Conservation (phyloP, 2,797 vertebrate genomes). For the Ctenosaura bakeri region DNA sequence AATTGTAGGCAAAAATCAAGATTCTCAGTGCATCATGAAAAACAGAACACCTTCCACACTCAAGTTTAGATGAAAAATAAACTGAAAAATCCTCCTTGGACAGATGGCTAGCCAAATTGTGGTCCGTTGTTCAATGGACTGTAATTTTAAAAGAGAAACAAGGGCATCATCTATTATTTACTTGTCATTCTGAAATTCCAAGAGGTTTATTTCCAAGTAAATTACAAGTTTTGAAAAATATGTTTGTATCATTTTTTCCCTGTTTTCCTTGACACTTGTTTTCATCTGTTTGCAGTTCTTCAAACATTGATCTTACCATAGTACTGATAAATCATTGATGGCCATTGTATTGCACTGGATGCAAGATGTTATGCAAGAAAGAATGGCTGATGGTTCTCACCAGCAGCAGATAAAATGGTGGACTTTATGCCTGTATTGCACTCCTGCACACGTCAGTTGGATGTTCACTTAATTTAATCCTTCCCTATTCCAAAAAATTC, state of each 20-base stretch:
- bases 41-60: constrained; percentile 5
- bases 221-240: constrained; percentile 60
- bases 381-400: background rate
- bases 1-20: constrained; percentile 35
- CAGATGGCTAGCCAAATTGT: constrained; percentile 51
- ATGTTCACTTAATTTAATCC: background rate
- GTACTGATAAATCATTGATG: background rate
- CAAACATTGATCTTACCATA: background rate
- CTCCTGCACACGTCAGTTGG: background rate
- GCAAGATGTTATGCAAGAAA: background rate
- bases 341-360: background rate
- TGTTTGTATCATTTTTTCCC: constrained; percentile 12
- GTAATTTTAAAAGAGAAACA: constrained; percentile 63
- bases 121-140: constrained; percentile 43
- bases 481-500: background rate
- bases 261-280: constrained; percentile 49
- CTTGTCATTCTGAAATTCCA: constrained; percentile 57
- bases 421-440: background rate
- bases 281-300: constrained; percentile 35
- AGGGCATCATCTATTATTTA: constrained; percentile 45
- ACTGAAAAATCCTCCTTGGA: background rate
- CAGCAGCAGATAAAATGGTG: background rate
- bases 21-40: constrained; percentile 34
- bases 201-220: constrained; percentile 61
- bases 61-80: constrained; percentile 33